Conservation (phyloP, 2,797 vertebrate species). For the Amniataba percoides region DNA sequence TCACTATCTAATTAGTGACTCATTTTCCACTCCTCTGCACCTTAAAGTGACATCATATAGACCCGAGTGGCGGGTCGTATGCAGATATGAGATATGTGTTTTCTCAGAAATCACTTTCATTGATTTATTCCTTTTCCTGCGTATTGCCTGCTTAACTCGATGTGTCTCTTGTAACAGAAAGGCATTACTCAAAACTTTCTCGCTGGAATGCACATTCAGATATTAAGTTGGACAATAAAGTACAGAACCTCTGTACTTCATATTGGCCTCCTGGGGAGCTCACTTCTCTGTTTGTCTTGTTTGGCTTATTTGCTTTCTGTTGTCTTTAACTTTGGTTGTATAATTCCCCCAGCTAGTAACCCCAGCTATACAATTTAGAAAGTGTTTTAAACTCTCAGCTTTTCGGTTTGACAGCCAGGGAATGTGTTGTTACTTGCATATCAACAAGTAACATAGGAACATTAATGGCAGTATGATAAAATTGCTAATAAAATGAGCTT, state of each 20-base stretch:
- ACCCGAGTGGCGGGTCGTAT: slow-evolving; percentile 23
- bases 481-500: not conserved
- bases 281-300: not conserved
- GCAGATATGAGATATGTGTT: slow-evolving; percentile 22
- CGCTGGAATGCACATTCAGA: not conserved
- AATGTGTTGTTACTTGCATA: not conserved
- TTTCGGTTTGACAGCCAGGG: not conserved
- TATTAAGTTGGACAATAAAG: not conserved
- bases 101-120: slow-evolving; percentile 25
- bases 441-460: not conserved
- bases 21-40: slow-evolving; percentile 46
- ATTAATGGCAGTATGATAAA: not conserved
- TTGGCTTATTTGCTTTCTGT: not conserved
- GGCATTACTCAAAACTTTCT: not conserved
- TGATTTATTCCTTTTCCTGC: not conserved
- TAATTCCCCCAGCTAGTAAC: not conserved
- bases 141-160: not conserved
- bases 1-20: slow-evolving; percentile 63
- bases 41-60: slow-evolving; percentile 30
- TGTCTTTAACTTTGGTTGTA: not conserved
- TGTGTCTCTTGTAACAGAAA: not conserved
- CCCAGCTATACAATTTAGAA: not conserved
- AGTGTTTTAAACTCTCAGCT: not conserved
- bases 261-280: not conserved
- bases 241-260: not conserved